These are phyloP conservation scores for Tubulanus polymorphus DNA, from an alignment of 2,888 invertebrate species.

Conservation along the genomic window DNA sequence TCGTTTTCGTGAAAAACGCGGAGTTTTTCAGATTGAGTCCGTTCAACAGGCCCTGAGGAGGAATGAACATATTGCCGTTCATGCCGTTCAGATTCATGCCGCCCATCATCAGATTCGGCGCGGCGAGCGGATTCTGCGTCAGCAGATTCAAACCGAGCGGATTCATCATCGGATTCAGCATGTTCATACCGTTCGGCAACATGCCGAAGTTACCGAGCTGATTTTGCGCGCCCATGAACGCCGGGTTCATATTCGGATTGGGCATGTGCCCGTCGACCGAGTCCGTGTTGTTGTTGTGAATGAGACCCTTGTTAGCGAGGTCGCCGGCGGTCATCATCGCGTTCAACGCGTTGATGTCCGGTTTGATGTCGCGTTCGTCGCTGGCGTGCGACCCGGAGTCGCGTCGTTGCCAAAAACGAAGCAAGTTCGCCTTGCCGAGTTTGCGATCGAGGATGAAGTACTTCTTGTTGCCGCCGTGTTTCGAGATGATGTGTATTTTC, in stretches of 20 bases:
- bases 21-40: not conserved
- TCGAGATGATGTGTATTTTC: constrained; percentile 52
- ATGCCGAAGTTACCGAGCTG: not conserved
- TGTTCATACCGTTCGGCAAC: constrained; percentile 2
- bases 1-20: not conserved
- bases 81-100: not conserved
- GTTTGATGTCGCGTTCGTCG: not conserved
- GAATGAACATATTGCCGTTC: not conserved
- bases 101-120: not conserved
- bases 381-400: not conserved
- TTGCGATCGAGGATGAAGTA: constrained; percentile 39
- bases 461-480: constrained; percentile 51
- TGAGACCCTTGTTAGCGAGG: not conserved
- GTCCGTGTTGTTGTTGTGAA: not conserved
- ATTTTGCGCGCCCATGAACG: too few species aligned
- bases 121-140: not conserved
- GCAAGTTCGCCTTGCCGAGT: not conserved
- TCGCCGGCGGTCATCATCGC: not conserved
- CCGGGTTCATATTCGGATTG: not conserved
- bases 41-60: not conserved
- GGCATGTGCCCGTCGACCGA: not conserved
- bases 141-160: constrained; percentile 1
- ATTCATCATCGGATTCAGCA: constrained; percentile 1
- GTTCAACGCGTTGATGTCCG: constrained; percentile 1
- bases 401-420: not conserved